Percentiles rank a stretch among this genome's conserved stretches.
Evolutionary conservation across 2,797 vertebrate species (phyloP).

Genomic region (Lerista edwardsae): DNA sequence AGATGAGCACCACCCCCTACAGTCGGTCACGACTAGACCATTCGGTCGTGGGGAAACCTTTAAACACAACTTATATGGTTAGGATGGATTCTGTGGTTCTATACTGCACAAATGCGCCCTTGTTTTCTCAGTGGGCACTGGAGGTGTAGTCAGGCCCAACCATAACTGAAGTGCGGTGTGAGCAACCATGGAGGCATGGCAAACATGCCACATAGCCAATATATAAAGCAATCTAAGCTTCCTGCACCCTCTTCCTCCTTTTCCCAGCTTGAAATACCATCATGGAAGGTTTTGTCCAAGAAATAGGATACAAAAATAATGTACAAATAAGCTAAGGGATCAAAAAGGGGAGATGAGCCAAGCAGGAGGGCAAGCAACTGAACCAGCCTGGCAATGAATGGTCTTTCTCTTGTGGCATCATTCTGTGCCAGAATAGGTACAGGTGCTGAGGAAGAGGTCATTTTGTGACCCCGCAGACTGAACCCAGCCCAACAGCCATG

Average conservation of each 20-base stretch:
- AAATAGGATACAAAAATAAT: neutral
- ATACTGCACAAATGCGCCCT: too few species aligned
- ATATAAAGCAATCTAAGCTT: too few species aligned
- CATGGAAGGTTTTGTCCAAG: neutral
- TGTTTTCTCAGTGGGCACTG: too few species aligned
- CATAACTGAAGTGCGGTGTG: too few species aligned
- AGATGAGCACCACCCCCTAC: too few species aligned
- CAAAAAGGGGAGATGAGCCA: neutral
- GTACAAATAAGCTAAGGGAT: neutral
- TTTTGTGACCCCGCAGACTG: neutral
- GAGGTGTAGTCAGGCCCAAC: too few species aligned
- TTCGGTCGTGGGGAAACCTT: too few species aligned
- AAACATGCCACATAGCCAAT: too few species aligned
- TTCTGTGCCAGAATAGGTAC: neutral
- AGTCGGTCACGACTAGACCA: too few species aligned
- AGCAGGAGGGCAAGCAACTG: neutral
- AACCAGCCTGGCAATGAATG: neutral
- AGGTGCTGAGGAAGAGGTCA: neutral
- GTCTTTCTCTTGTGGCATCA: neutral
- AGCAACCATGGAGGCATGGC: too few species aligned
- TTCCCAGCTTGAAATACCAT: neutral
- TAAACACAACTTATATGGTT: neutral
- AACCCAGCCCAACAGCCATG: neutral
- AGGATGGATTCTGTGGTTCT: neutral
- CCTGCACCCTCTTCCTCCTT: neutral